Percentiles rank a stretch among this genome's conserved stretches.
Conservation (phyloP, 2,113 vertebrate genomes). For the Tyto alba region DNA sequence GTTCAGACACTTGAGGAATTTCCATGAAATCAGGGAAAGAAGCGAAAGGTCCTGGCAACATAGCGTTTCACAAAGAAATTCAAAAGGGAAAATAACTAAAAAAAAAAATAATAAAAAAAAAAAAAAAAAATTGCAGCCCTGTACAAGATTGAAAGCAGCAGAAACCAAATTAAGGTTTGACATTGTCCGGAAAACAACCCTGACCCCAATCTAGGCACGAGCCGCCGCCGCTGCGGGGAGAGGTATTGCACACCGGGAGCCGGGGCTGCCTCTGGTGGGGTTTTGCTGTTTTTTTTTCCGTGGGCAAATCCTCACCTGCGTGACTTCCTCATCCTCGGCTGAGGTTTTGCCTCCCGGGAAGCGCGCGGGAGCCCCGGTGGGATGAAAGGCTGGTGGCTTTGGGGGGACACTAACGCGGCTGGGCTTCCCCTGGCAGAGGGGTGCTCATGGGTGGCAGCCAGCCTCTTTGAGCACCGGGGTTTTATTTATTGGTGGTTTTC, state of each 20-base stretch:
- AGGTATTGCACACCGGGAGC: not conserved
- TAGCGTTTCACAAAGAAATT: not conserved
- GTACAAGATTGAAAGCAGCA: conserved; percentile 44
- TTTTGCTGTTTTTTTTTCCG: not conserved
- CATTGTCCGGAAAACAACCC: not conserved
- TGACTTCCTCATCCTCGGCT: not conserved
- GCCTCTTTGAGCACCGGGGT: accelerated
- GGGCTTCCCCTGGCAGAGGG: not conserved
- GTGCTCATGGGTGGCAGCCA: not conserved
- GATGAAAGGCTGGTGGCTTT: not conserved
- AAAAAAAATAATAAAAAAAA: too few relatives aligned
- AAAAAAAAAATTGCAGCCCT: not conserved
- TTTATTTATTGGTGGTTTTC: not conserved
- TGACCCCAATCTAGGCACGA: conserved; percentile 35
- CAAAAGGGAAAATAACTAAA: not conserved
- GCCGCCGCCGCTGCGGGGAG: accelerated
- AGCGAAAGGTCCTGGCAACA: not conserved
- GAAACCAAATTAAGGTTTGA: conserved; percentile 54
- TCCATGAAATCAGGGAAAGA: not conserved
- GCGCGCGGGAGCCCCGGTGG: accelerated
- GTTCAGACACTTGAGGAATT: not conserved
- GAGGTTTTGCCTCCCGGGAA: not conserved
- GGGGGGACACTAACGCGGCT: not conserved
- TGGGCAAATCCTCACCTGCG: not conserved
- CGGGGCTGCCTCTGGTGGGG: not conserved